These are phyloP conservation scores for Acyrthosiphon pisum DNA, from an alignment of 1,140 invertebrate species.

Conservation along the genomic window DNA sequence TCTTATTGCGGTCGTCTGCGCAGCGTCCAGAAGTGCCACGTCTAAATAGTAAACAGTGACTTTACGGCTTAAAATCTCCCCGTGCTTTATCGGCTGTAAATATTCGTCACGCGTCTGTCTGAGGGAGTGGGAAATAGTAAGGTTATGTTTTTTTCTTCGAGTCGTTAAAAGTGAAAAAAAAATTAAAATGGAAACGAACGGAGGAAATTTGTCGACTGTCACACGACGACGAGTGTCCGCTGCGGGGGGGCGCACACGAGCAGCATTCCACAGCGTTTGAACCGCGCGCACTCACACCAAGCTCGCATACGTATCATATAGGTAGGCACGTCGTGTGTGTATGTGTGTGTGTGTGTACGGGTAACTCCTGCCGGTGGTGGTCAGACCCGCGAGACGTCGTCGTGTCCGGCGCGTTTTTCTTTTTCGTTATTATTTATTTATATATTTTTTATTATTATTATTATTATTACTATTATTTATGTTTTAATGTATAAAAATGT, in stretches of 20 bases:
- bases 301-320: neutral
- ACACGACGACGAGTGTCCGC: constrained; percentile 36
- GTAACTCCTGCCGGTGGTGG: neutral
- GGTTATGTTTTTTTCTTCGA: neutral
- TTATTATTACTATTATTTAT: constrained; percentile 24
- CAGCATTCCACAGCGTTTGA: constrained; percentile 38
- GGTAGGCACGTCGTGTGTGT: neutral
- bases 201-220: constrained; percentile 52
- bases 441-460: neutral
- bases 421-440: neutral
- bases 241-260: constrained; percentile 35
- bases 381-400: constrained; percentile 21
- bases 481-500: constrained; percentile 24
- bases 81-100: neutral
- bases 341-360: neutral
- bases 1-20: neutral
- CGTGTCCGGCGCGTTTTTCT: constrained; percentile 23
- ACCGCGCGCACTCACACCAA: neutral
- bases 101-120: neutral
- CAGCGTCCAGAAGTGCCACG: neutral
- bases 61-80: neutral
- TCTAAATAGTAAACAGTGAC: neutral
- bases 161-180: neutral
- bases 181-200: constrained; percentile 5
- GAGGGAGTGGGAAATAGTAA: neutral